phyloP scores from a whole-genome alignment of 2,797 vertebrate species.

The Nyctalus aviator region DNA sequence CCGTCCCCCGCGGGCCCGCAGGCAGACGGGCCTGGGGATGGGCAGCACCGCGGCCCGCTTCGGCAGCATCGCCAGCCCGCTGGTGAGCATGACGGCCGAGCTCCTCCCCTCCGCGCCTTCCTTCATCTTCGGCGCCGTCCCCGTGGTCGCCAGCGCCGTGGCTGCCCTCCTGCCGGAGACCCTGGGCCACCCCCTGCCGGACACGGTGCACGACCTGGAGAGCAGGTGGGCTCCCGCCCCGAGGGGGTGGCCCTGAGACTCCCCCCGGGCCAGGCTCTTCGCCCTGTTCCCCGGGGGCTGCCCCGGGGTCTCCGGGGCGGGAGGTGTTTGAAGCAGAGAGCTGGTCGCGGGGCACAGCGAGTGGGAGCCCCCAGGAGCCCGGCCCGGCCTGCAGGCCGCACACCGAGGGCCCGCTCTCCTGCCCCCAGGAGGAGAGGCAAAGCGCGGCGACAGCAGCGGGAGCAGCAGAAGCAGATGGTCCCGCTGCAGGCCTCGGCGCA shows the following conservation, averaged over 20 bases:
- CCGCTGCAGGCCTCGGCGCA: slow-evolving; percentile 56
- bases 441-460: background rate
- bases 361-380: background rate
- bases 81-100: slow-evolving; percentile 93
- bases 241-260: background rate
- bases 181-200: slow-evolving; percentile 90
- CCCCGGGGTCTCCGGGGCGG: background rate
- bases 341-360: background rate
- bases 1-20: slow-evolving; percentile 73
- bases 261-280: background rate
- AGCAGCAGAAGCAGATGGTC: slow-evolving; percentile 73
- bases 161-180: slow-evolving; percentile 93
- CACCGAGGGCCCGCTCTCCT: background rate
- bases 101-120: slow-evolving; percentile 91
- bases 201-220: slow-evolving; percentile 94
- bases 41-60: slow-evolving; percentile 87
- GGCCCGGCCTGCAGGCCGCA: background rate
- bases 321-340: background rate
- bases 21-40: slow-evolving; percentile 95
- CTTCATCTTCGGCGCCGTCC: slow-evolving; percentile 90
- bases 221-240: slow-evolving; percentile 80
- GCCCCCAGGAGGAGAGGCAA: slow-evolving; percentile 62
- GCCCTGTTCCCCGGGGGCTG: background rate
- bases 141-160: slow-evolving; percentile 86
- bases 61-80: slow-evolving; percentile 93